A percentile compares a stretch with the other conserved stretches of the same genome.
Evolutionary conservation across 2,113 vertebrate species (phyloP).

Genomic region (Chunga burmeisteri): DNA sequence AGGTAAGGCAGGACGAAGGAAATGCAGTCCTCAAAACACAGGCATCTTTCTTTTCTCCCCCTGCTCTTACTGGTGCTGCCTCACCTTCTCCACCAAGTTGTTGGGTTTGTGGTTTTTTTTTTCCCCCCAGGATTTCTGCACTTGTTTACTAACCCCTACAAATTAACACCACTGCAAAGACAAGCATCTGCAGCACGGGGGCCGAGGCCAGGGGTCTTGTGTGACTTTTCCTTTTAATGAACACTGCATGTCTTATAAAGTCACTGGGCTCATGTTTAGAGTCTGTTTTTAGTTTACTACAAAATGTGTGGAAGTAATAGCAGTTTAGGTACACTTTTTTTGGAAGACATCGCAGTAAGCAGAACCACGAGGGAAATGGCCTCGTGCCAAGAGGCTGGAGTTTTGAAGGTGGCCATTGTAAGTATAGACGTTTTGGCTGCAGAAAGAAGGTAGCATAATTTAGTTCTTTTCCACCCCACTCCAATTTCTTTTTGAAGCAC

Average conservation of each 20-base stretch:
- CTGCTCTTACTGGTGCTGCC: background rate
- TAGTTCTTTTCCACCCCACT: constrained; percentile 78
- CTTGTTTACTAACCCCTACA: constrained; percentile 65
- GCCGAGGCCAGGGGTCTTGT: constrained; percentile 48
- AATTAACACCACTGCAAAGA: constrained; percentile 63
- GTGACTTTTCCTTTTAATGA: constrained; percentile 64
- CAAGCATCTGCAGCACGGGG: constrained; percentile 55
- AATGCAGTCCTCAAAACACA: background rate
- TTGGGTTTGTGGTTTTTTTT: background rate
- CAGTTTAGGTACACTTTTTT: constrained; percentile 75
- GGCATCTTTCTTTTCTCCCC: background rate
- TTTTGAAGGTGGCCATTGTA: constrained; percentile 85
- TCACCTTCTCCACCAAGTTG: background rate
- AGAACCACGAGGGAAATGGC: constrained; percentile 75
- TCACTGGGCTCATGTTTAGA: constrained; percentile 68
- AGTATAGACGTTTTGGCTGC: constrained; percentile 80
- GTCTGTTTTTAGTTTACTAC: constrained; percentile 79
- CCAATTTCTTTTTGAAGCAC: constrained; percentile 84
- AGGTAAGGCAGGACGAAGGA: constrained; percentile 77
- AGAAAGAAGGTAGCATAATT: constrained; percentile 83
- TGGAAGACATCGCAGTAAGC: constrained; percentile 74
- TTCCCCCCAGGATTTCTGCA: constrained; percentile 20
- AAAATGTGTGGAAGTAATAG: constrained; percentile 81
- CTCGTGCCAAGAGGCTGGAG: constrained; percentile 70
- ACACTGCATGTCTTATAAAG: constrained; percentile 67